These are phyloP conservation scores for Apotomis capreana DNA, from an alignment of 2,888 invertebrate genomes.

Conservation along the genomic window DNA sequence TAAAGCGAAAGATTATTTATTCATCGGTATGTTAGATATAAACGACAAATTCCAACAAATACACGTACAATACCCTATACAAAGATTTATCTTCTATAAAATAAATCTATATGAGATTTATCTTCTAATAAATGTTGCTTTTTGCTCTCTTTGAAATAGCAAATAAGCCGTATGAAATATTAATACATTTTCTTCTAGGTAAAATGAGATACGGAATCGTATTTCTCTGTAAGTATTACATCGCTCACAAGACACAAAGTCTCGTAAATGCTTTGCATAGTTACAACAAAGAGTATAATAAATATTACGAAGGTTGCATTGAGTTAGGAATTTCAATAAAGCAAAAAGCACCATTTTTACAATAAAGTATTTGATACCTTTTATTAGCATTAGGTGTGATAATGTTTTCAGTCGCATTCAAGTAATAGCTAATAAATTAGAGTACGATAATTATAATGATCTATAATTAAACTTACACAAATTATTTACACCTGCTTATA, in stretches of 20 bases:
- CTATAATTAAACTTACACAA: slow-evolving; percentile 72
- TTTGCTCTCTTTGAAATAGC: slow-evolving; percentile 22
- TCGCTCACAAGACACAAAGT: not conserved
- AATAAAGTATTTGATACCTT: slow-evolving; percentile 44
- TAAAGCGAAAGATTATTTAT: slow-evolving; percentile 51
- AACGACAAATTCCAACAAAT: slow-evolving; percentile 32
- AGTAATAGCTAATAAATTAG: slow-evolving; percentile 67
- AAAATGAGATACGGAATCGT: not conserved
- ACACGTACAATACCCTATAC: slow-evolving; percentile 27
- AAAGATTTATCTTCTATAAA: slow-evolving; percentile 27
- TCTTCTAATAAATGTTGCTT: slow-evolving; percentile 32
- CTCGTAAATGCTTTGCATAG: too few relatives aligned
- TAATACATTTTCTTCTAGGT: not conserved
- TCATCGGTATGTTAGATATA: slow-evolving; percentile 36
- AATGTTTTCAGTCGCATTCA: slow-evolving; percentile 68
- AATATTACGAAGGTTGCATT: not conserved
- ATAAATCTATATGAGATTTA: slow-evolving; percentile 14
- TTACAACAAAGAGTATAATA: not conserved
- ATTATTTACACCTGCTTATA: slow-evolving; percentile 76
- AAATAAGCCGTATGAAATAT: not conserved
- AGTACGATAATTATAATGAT: slow-evolving; percentile 60
- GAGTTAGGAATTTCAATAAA: slow-evolving; percentile 17
- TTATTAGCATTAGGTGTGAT: slow-evolving; percentile 46
- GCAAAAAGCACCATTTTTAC: slow-evolving; percentile 52
- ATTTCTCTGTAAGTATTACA: slow-evolving; percentile 9